Base-by-base conservation (phyloP, 2,113 vertebrate genomes). In the Aldabrachelys gigantea region DNA sequence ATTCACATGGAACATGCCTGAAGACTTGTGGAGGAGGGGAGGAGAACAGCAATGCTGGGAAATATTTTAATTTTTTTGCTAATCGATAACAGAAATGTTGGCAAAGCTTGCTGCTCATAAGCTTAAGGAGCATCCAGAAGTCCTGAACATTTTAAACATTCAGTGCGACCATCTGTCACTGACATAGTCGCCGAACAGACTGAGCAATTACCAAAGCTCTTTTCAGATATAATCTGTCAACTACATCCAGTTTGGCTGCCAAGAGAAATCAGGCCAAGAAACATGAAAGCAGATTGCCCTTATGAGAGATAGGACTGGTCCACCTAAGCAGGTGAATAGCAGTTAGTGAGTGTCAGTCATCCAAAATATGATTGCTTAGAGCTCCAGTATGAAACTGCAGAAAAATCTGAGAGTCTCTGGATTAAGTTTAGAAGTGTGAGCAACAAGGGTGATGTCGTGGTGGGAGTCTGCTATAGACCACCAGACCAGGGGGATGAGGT, bases 141-240 rank as follows among this genome's bases (percentile, higher is more conserved):
- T 97, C 98, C 90, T 10, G 93, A 97, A 97, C 95, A 91, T 94
- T 97, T 96, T 89, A 98, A 97, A 94, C 93, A 97, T 97, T 97
- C 97, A 94, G 96, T 89, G 95, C 84, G 97, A 98, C 98, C 98
- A 98, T 98, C 98, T 98, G 98, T 97, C 98, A 97, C n/a, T 91
- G 84, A 65, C 96, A 95, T 5, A 92, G 97, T 89, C 96, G 38
- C 95, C 0, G 91, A 97, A 95, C 97, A 98, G 97, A 97, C 98
- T 94, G 27, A 97, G 98, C 97, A 98, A 98, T 98, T 97, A 98
- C 95, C 80, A 94, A 89, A 97, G 97, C 95, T 96, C 98, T 97
- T 97, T 96, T 98, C 98, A 97, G 96, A 98, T 97, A 97, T 57
- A 84, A 98, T 93, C 97, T 98, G 98, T 98, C 98, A 98, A 94